Evolutionary conservation across 2,888 invertebrate species (phyloP), one percentile per base, ranked within the genome.

Genomic region (Campaea margaritaria): DNA sequence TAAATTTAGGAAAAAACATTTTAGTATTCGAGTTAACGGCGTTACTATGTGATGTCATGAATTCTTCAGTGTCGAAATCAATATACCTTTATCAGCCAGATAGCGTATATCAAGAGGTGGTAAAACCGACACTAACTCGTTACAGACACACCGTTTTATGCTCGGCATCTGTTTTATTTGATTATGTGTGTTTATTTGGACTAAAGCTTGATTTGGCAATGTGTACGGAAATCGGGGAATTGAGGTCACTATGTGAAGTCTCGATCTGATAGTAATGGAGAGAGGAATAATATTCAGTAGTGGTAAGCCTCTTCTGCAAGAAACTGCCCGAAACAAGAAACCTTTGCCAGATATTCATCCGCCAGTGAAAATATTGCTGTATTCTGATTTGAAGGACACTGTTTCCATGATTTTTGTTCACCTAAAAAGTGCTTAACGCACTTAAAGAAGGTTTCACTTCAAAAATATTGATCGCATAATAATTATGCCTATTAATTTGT

Each of bases 91-190:
- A 34, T 21, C 42, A n/a, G 0, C 7, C 12, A 21, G 50, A 27
- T 13, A 50, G 16, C 28, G 0, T 2, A 21, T 58, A 58, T 36
- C 50, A 15, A n/a, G 0, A 44, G 13, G 2, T 38, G n/a, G 51
- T 53, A 21, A 14, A 58, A 48, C 38, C 38, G 49, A 42, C 53
- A 15, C 42, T 46, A 46, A 14, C 54, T 31, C 38, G 61, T 53
- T 57, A 45, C 56, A 43, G 49, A 53, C 10, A 58, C 75, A 58
- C 73, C 66, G 76, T 82, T 83, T 83, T 78, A 83, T 81, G 76
- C 58, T 49, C 31, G 83, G 81, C 83, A 84, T 83, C 80, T 84
- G 81, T 74, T 75, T 72, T 74, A 74, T 81, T 82, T 77, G 75
- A 77, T 74, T 74, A 70, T 68, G 68, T 72, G 63, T 66, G 78